Evolutionary conservation across 2,888 invertebrate genomes (phyloP), one percentile per base, ranked within the genome.

Genomic region (Napeogenes sylphis): DNA sequence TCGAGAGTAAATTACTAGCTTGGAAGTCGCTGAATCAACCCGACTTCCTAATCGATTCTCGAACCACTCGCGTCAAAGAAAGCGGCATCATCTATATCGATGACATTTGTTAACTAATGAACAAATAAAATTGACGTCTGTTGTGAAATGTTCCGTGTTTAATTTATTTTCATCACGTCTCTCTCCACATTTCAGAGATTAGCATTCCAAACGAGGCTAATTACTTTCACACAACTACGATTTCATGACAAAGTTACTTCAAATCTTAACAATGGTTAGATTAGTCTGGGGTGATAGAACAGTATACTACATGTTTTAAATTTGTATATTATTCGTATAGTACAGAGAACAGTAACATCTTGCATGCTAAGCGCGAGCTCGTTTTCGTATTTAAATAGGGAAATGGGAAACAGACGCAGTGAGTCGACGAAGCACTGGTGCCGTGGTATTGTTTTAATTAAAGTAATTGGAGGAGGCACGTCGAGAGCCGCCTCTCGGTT

Each of bases 301-400:
- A 51, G 51, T 51, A 51, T 21, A 10, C 5, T 51, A 30, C 51
- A 51, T 56, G 61, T 62, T 64, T 60, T 55, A 57, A 59, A 70
- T 75, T 75, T 75, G 73, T 78, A 80, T 76, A 72, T 55, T 71
- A 75, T 76, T 76, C 73, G 70, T 75, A 75, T 77, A 82, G 78
- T 75, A 70, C 62, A 81, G 75, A 77, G 79, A 83, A 81, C 79
- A 82, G 83, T 74, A 86, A 86, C 84, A 87, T 89, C 84, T 84
- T 87, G 85, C 84, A 86, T 84, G 83, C 79, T 86, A 82, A 87
- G 79, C 82, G 81, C 77, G 80, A 84, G 88, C 86, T 89, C 88
- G 87, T 88, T 89, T 85, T 87, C 87, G 86, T 90, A 89, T 90
- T 89, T 90, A 89, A 90, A 90, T 90, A 89, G 85, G 88, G 85